Conservation (phyloP, 1,140 invertebrate genomes). For the Pachypeltis micranthus region DNA sequence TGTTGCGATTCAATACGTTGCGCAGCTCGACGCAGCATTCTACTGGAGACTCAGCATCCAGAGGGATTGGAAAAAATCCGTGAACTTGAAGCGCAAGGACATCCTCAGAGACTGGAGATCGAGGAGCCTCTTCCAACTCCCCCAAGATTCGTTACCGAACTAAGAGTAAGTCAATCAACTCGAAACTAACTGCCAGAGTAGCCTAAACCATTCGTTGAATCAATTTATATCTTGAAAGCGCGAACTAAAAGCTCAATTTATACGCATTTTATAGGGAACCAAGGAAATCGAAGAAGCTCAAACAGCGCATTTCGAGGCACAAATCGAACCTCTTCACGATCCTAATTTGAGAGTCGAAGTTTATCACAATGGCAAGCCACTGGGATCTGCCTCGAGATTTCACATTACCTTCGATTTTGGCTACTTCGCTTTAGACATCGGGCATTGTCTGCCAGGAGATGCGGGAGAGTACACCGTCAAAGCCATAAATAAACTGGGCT, state of each 20-base stretch:
- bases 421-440: conserved; percentile 84
- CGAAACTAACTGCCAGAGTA: too few species aligned
- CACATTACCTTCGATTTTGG: conserved; percentile 93
- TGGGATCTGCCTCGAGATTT: conserved; percentile 75
- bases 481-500: conserved; percentile 75
- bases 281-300: conserved; percentile 74
- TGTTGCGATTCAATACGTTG: too few species aligned
- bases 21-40: conserved; percentile 65
- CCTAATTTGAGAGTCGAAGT: conserved; percentile 81
- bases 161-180: conserved; percentile 46
- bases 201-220: too few species aligned
- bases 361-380: conserved; percentile 78
- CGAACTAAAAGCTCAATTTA: too few species aligned
- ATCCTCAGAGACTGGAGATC: conserved; percentile 61
- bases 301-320: conserved; percentile 80
- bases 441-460: conserved; percentile 81
- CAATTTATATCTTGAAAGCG: too few species aligned
- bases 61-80: conserved; percentile 85
- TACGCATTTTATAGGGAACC: conserved; percentile 55
- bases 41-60: conserved; percentile 83
- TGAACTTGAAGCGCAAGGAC: conserved; percentile 71
- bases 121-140: conserved; percentile 63
- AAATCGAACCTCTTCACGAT: conserved; percentile 84
- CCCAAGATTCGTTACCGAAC: conserved; percentile 69
- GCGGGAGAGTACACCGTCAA: conserved; percentile 85